phyloP scores from a whole-genome alignment of 1,140 invertebrate genomes.

The Apis florea region DNA sequence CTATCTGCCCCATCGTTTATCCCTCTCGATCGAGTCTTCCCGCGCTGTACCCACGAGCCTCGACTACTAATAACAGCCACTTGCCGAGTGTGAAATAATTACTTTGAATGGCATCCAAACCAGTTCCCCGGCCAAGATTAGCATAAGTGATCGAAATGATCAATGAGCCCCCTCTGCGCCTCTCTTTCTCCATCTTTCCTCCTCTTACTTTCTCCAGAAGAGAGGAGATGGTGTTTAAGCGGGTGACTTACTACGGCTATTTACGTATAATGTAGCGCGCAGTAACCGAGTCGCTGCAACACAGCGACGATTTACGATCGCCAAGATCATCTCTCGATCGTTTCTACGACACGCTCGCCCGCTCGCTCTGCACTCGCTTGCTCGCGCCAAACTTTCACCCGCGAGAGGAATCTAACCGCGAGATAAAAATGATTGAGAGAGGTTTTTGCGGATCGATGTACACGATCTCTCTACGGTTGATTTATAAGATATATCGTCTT shows the following conservation, averaged over 20 bases:
- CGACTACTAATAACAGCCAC: constrained; percentile 71
- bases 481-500: not conserved
- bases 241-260: constrained; percentile 52
- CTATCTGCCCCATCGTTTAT: not conserved
- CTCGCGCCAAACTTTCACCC: constrained; percentile 35
- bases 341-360: constrained; percentile 12
- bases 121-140: constrained; percentile 71
- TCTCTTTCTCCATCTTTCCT: not conserved
- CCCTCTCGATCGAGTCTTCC: not conserved
- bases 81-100: constrained; percentile 78
- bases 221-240: constrained; percentile 38
- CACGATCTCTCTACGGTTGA: not conserved
- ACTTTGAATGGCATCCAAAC: constrained; percentile 71
- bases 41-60: not conserved
- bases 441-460: not conserved
- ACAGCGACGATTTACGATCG: constrained; percentile 56
- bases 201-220: not conserved
- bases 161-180: constrained; percentile 63
- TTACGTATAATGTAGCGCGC: constrained; percentile 46
- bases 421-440: constrained; percentile 24
- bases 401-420: constrained; percentile 32
- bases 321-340: constrained; percentile 30
- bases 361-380: not conserved
- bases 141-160: constrained; percentile 77
- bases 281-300: constrained; percentile 27